phyloP scores from a whole-genome alignment of 2,888 invertebrate species.

The Tethea ocularis region DNA sequence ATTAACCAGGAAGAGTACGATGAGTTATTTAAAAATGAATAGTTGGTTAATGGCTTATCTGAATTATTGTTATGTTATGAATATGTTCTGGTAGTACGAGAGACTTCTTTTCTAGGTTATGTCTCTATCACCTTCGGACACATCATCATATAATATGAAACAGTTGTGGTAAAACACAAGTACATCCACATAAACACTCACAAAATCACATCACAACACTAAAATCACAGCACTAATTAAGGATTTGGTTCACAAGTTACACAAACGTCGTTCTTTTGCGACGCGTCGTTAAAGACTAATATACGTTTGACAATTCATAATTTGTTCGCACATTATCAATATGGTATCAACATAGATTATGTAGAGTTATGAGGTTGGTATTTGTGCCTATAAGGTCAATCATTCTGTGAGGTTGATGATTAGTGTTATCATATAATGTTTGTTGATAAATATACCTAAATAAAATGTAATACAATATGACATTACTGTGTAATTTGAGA shows the following conservation, averaged over 20 bases:
- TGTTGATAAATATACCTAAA: not conserved
- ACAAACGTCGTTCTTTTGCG: not conserved
- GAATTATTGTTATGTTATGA: too few species aligned
- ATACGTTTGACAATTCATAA: not conserved
- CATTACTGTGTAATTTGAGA: too few species aligned
- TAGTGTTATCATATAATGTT: not conserved
- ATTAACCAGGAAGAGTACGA: too few species aligned
- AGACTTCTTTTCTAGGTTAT: too few species aligned
- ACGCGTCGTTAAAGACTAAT: not conserved
- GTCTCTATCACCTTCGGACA: too few species aligned
- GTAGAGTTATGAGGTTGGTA: not conserved
- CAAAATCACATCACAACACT: not conserved
- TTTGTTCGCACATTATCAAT: slow-evolving; percentile 3
- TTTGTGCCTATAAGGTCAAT: not conserved
- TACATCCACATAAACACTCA: not conserved
- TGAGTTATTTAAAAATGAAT: too few species aligned
- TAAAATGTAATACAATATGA: too few species aligned
- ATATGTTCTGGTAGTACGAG: too few species aligned
- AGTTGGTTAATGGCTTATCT: too few species aligned
- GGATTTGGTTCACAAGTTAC: not conserved
- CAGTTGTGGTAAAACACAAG: too few species aligned
- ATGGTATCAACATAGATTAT: slow-evolving; percentile 1
- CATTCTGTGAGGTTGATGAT: not conserved
- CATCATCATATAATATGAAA: too few species aligned
- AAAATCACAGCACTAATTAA: not conserved